Percentiles rank a stretch among this genome's conserved stretches.
These are phyloP conservation scores for Struthidea cinerea DNA, from an alignment of 2,113 vertebrate genomes.

Conservation along the genomic window DNA sequence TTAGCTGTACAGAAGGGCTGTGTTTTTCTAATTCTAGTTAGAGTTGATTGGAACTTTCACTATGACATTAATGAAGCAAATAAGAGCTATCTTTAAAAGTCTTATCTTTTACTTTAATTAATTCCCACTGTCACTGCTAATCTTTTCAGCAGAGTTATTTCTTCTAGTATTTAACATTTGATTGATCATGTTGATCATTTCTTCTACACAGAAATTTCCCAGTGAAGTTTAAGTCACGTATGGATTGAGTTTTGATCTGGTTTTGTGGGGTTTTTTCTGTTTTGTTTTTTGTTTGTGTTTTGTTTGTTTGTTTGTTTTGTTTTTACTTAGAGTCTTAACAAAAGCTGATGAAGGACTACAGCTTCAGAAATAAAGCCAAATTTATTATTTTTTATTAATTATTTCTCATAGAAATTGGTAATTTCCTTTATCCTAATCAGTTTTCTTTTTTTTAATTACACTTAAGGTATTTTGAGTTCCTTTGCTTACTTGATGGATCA, in stretches of 20 bases:
- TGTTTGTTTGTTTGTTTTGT: background rate
- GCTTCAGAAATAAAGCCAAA: background rate
- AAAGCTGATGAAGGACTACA: background rate
- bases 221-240: background rate
- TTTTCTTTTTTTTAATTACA: background rate
- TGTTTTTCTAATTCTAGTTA: background rate
- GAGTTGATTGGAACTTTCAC: background rate
- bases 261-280: too few relatives aligned
- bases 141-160: background rate
- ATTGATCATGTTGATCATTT: background rate
- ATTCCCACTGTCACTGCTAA: background rate
- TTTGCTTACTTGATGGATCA: background rate
- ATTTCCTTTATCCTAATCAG: background rate
- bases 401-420: background rate
- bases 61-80: background rate
- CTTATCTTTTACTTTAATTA: background rate
- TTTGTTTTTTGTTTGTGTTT: too few relatives aligned
- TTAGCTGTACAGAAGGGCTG: background rate
- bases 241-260: background rate
- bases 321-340: background rate
- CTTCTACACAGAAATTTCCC: background rate
- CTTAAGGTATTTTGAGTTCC: background rate
- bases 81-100: background rate
- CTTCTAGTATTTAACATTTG: background rate
- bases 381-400: background rate